These are phyloP conservation scores for Gisinianus flammeolus DNA, from an alignment of 2,888 invertebrate genomes.

Conservation along the genomic window DNA sequence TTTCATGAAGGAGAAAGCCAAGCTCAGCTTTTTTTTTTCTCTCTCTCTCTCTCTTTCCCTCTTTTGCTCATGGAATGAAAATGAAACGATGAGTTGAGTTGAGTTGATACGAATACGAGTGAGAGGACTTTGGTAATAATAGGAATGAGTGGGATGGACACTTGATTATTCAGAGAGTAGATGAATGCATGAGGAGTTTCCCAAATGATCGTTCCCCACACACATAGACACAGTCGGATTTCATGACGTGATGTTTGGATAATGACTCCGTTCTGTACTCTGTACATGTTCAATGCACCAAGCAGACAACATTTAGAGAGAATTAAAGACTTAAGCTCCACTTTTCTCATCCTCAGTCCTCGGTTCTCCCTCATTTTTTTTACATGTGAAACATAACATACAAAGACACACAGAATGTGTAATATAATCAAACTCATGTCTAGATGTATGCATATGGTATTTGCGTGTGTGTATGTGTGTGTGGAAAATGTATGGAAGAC, in stretches of 20 bases:
- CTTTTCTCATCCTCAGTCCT: background rate
- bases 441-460: too few relatives aligned
- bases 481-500: too few relatives aligned
- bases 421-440: too few relatives aligned
- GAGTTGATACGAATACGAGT: background rate
- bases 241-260: slow-evolving; percentile 43
- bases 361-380: background rate
- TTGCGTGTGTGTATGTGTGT: too few relatives aligned
- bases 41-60: background rate
- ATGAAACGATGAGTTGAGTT: background rate
- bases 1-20: too few relatives aligned
- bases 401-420: too few relatives aligned
- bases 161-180: slow-evolving; percentile 42
- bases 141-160: slow-evolving; percentile 43
- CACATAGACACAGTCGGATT: slow-evolving; percentile 11
- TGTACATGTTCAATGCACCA: slow-evolving; percentile 12
- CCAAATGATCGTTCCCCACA: slow-evolving; percentile 33
- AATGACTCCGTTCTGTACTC: slow-evolving; percentile 29
- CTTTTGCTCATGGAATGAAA: too few relatives aligned
- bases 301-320: slow-evolving; percentile 24
- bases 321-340: slow-evolving; percentile 14
- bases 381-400: too few relatives aligned
- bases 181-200: slow-evolving; percentile 42
- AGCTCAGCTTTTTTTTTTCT: too few relatives aligned
- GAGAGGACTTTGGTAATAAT: slow-evolving; percentile 18